These are phyloP conservation scores for Cephus pulcher DNA, from an alignment of 2,888 invertebrate genomes.

Conservation along the genomic window DNA sequence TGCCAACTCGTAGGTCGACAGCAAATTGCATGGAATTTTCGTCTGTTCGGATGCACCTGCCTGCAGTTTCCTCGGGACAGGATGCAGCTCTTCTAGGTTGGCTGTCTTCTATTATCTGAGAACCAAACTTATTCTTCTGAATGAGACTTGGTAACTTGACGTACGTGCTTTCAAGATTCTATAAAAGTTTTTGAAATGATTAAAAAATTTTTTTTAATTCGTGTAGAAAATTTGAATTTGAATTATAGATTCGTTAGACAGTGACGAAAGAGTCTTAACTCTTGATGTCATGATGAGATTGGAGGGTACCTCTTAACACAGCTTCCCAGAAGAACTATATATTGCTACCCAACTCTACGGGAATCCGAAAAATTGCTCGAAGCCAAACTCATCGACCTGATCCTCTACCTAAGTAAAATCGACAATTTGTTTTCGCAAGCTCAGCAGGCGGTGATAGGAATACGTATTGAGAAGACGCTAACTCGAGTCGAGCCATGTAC, in stretches of 20 bases:
- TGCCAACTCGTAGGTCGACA: constrained; percentile 42
- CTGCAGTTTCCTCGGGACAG: constrained; percentile 22
- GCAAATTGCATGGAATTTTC: constrained; percentile 26
- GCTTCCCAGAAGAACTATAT: neutral
- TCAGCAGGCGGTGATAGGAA: constrained; percentile 42
- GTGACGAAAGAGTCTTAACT: no score
- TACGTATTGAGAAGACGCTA: constrained; percentile 22
- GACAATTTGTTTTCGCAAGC: constrained; percentile 48
- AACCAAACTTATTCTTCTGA: neutral
- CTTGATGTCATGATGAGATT: neutral
- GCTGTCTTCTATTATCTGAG: neutral
- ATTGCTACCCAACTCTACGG: neutral
- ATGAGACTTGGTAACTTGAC: neutral
- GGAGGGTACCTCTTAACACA: neutral
- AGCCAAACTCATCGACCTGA: constrained; percentile 9
- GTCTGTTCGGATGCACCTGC: constrained; percentile 41
- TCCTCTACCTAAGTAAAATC: constrained; percentile 49
- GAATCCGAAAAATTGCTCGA: neutral
- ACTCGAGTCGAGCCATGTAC: constrained; percentile 29
- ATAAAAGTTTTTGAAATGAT: neutral
- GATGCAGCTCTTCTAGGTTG: constrained; percentile 16
- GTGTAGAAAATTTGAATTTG: neutral
- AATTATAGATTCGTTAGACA: neutral
- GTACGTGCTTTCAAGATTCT: neutral
- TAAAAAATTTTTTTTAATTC: neutral